Evolutionary conservation across 2,888 invertebrate species (phyloP).

Genomic region (Volucella inflata): DNA sequence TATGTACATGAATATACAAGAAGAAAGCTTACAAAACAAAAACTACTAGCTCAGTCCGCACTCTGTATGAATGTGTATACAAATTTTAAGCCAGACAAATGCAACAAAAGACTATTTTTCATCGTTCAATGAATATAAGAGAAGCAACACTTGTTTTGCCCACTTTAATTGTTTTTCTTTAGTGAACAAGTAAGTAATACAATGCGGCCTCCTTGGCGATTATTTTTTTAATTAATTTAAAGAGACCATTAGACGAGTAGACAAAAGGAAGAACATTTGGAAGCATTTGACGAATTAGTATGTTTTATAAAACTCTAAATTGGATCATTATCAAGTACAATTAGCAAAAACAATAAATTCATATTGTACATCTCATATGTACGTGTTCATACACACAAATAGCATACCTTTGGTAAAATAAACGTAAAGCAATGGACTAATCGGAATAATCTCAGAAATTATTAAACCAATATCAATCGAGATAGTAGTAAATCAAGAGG

Average conservation of each 20-base stretch:
- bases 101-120: neutral
- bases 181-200: slow-evolving; percentile 13
- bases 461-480: no score
- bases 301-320: slow-evolving; percentile 44
- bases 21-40: slow-evolving; percentile 20
- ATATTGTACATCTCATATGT: neutral
- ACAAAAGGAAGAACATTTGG: slow-evolving; percentile 35
- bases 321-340: slow-evolving; percentile 31
- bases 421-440: no score
- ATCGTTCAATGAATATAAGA: slow-evolving; percentile 15
- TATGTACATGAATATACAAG: neutral
- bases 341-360: slow-evolving; percentile 14
- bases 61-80: slow-evolving; percentile 14
- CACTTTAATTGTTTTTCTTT: neutral
- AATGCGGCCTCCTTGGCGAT: slow-evolving; percentile 10
- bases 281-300: slow-evolving; percentile 17
- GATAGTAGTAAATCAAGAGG: no score
- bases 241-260: slow-evolving; percentile 36
- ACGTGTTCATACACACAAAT: no score
- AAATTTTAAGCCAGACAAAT: neutral
- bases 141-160: slow-evolving; percentile 39
- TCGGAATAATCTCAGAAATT: no score
- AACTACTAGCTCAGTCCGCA: neutral
- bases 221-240: slow-evolving; percentile 49
- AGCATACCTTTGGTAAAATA: no score